Evolutionary conservation across 2,888 invertebrate genomes (phyloP).

Genomic region (Xanthia icteritia): DNA sequence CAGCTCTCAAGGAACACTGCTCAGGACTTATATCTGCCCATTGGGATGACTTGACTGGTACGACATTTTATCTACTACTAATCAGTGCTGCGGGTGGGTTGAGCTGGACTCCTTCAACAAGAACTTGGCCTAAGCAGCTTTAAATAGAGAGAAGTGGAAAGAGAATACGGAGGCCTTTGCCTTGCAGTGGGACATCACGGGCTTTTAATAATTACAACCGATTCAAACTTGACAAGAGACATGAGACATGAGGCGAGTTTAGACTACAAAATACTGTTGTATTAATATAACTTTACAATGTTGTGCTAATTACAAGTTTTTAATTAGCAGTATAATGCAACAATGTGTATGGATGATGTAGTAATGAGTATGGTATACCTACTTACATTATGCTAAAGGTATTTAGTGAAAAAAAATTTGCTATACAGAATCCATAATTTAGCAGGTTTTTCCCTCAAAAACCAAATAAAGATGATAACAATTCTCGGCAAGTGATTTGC

Average conservation of each 20-base stretch:
- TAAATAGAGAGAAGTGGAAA: not conserved
- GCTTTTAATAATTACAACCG: no score
- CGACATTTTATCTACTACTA: not conserved
- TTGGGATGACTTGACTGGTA: conserved; percentile 95
- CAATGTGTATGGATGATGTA: not conserved
- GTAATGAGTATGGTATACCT: not conserved
- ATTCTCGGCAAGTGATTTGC: not conserved
- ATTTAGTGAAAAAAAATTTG: not conserved
- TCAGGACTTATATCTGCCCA: conserved; percentile 97
- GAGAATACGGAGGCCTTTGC: not conserved
- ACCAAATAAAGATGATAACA: not conserved
- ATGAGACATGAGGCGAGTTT: not conserved
- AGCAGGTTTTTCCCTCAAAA: not conserved
- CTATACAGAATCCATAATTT: not conserved
- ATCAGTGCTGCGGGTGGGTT: no score
- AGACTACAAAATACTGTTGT: not conserved
- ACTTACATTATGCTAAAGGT: not conserved
- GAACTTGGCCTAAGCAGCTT: no score
- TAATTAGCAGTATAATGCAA: conserved; percentile 26
- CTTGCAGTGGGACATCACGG: no score
- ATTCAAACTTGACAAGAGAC: no score
- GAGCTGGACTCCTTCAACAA: no score
- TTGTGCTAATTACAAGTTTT: conserved; percentile 14
- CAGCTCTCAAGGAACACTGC: conserved; percentile 95
- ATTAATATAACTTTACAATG: not conserved